Evolutionary conservation across 2,113 vertebrate species (phyloP), one percentile per base, ranked within the genome.

Genomic region (Erpornis zantholeuca): DNA sequence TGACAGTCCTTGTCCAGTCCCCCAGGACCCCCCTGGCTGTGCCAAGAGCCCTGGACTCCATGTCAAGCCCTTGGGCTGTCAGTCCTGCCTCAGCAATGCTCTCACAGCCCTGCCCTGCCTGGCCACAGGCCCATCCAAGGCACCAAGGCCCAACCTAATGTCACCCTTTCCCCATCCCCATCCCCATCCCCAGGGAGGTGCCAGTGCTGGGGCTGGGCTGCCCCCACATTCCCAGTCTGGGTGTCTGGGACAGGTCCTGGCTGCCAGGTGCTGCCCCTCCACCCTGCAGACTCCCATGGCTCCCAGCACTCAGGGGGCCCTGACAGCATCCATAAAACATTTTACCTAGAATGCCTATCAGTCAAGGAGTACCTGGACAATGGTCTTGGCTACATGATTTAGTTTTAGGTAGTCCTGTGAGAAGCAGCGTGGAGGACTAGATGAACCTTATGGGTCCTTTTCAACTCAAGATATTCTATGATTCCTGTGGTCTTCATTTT

Each of bases 111-210:
- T 40, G 24, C 35, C 49, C 23, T 63, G 38, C 24, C 27, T 1
- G 0, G 31, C 49, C 64, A 45, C 0, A 10, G 19, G 15, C 9
- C 12, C 15, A 45, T 5, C 18, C 5, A 8, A 3, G 3, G 31
- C 7, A 6, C 15, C 1, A 1, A 70, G 13, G 1, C 11, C 28
- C 57, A 66, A 44, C 24, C 21, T 40, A 22, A 0, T 22, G 11
- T 38, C 2, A 0, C 6, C 18, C 33, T 15, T 10, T 54, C 20
- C 31, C 33, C 53, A 20, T 4, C 11, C 14, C n/a, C 35, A 42
- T 4, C 3, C 6, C 17, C 33, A 61, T 4, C 11, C 14, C n/a
- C 35, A 42, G 6, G 12, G 23, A 70, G 27, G 20, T 66, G 28
- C 12, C 61, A 27, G 14, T 20, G 24, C 8, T n/a, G 2, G 13